These are phyloP conservation scores for Tribolium castaneum DNA, from an alignment of 1,140 invertebrate genomes.

Conservation along the genomic window DNA sequence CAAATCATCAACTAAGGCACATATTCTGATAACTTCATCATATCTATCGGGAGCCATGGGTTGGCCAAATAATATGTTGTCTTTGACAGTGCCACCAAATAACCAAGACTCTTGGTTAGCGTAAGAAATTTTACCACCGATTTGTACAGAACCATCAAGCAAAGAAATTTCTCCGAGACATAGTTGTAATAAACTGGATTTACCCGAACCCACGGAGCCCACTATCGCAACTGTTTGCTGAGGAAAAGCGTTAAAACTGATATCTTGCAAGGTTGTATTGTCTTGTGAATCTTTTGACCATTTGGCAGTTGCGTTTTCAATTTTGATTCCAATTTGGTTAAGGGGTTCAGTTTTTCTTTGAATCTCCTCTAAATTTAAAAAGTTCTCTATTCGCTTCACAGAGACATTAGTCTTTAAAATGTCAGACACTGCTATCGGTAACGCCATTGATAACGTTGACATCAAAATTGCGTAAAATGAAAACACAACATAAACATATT, in stretches of 20 bases:
- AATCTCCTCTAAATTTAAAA: slow-evolving; percentile 76
- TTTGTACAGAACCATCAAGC: slow-evolving; percentile 48
- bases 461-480: slow-evolving; percentile 77
- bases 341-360: slow-evolving; percentile 73
- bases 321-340: slow-evolving; percentile 61
- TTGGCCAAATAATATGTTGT: slow-evolving; percentile 74
- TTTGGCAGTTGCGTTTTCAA: slow-evolving; percentile 38
- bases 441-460: slow-evolving; percentile 77
- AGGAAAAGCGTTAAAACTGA: slow-evolving; percentile 66
- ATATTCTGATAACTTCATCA: slow-evolving; percentile 70
- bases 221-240: slow-evolving; percentile 74
- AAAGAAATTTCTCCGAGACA: slow-evolving; percentile 82
- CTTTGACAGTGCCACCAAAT: slow-evolving; percentile 61
- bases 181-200: slow-evolving; percentile 83
- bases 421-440: slow-evolving; percentile 69
- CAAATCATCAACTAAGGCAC: slow-evolving; percentile 76
- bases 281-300: slow-evolving; percentile 64
- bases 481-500: slow-evolving; percentile 78
- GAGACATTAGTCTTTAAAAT: slow-evolving; percentile 74
- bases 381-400: slow-evolving; percentile 73
- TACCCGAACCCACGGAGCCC: slow-evolving; percentile 77
- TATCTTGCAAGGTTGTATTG: slow-evolving; percentile 66
- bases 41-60: slow-evolving; percentile 66
- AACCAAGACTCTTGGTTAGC: slow-evolving; percentile 73
- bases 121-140: slow-evolving; percentile 69